Conservation (phyloP, 2,113 vertebrate genomes). For the Polyodon spathula region DNA sequence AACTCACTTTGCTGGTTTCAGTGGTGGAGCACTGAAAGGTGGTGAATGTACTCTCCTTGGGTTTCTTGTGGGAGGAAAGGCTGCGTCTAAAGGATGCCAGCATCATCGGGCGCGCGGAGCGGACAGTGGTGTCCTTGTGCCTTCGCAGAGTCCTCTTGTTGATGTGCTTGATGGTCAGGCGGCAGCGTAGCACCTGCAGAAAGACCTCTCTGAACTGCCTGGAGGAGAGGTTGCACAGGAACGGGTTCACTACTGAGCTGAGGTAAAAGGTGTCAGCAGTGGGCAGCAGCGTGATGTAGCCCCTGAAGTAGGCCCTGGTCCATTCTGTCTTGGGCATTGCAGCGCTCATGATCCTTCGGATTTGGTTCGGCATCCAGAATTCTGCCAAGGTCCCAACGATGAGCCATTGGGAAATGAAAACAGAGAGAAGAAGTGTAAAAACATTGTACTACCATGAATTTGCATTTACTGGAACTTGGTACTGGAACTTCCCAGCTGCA, state of each 20-base stretch:
- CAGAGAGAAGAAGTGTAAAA: background rate
- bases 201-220: slow-evolving; percentile 80
- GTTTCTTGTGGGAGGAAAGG: slow-evolving; percentile 16
- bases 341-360: slow-evolving; percentile 78
- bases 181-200: slow-evolving; percentile 72
- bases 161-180: slow-evolving; percentile 60
- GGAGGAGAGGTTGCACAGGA: slow-evolving; percentile 89
- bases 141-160: slow-evolving; percentile 52
- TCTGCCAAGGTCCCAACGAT: slow-evolving; percentile 70
- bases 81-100: slow-evolving; percentile 28
- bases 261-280: slow-evolving; percentile 81
- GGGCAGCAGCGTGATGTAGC: slow-evolving; percentile 68
- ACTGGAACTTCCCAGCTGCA: too few species aligned
- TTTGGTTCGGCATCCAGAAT: slow-evolving; percentile 90
- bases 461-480: too few species aligned
- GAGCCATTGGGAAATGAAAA: slow-evolving; percentile 52
- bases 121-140: slow-evolving; percentile 11
- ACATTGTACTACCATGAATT: too few species aligned
- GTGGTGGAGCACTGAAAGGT: slow-evolving; percentile 38
- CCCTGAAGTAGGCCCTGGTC: slow-evolving; percentile 61
- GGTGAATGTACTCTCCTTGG: slow-evolving; percentile 30
- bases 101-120: slow-evolving; percentile 40
- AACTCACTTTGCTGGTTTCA: background rate
- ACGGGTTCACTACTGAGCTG: slow-evolving; percentile 86
- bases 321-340: slow-evolving; percentile 69